Percentiles rank a stretch among this genome's conserved stretches.
Conservation (phyloP, 2,888 invertebrate species). For the Drosophila koepferae region DNA sequence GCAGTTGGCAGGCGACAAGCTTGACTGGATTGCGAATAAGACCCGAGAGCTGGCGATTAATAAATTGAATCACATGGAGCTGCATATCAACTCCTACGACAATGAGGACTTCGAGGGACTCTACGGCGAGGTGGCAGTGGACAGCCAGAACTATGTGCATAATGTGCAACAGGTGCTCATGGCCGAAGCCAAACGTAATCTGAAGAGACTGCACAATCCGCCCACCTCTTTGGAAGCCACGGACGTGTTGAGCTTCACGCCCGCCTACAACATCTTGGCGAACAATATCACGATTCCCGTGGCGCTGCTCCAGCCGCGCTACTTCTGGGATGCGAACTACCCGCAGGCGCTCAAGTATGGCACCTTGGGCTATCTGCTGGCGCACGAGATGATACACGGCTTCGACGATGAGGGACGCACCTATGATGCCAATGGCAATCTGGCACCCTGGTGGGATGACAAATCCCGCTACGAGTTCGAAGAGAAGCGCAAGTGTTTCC, state of each 20-base stretch:
- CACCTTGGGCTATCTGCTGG: constrained; percentile 79
- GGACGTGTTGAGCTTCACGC: constrained; percentile 62
- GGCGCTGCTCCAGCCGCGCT: constrained; percentile 78
- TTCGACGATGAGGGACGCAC: constrained; percentile 81
- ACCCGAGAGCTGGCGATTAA: constrained; percentile 71
- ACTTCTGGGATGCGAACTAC: constrained; percentile 77
- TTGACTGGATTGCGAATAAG: constrained; percentile 76
- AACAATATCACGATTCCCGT: constrained; percentile 81
- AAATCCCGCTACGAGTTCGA: constrained; percentile 75
- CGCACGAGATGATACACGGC: constrained; percentile 82
- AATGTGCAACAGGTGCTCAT: constrained; percentile 71
- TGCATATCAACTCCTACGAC: constrained; percentile 77
- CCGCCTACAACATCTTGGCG: constrained; percentile 70
- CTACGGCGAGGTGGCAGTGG: constrained; percentile 58
- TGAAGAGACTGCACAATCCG: constrained; percentile 39
- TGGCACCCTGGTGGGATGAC: constrained; percentile 78
- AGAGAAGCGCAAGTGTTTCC: constrained; percentile 78
- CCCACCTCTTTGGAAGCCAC: constrained; percentile 41
- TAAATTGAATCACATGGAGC: constrained; percentile 72
- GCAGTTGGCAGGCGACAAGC: constrained; percentile 68
- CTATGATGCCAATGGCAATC: constrained; percentile 71
- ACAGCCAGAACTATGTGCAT: constrained; percentile 63
- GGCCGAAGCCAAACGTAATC: constrained; percentile 27
- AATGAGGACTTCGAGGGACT: constrained; percentile 63
- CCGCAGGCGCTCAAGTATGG: constrained; percentile 79